Evolutionary conservation across 2,797 vertebrate species (phyloP), one percentile per base, ranked within the genome.

Genomic region (Neomorphus geoffroyi): DNA sequence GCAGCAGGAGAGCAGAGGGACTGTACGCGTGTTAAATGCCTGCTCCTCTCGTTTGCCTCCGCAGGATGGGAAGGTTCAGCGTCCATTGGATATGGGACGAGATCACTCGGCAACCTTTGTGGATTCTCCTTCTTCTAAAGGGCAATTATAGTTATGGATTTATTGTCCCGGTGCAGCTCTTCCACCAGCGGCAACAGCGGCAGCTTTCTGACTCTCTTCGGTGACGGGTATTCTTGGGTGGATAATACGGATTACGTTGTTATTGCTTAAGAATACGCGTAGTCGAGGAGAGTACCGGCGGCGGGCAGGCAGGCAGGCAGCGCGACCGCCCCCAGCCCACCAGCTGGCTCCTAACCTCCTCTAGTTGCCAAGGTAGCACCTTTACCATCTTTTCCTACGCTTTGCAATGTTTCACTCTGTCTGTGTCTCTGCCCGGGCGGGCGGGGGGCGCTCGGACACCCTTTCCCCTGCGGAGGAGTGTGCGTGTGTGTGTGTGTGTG

Each of bases 191-290:
- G 13, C 93, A 89, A 45, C 97, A 91, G 92, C 97, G 97, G 86
- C 97, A 96, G 96, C 97, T 97, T 97, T 98, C 98, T 98, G 99
- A 98, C 99, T 99, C 99, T 99, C 99, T 99, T 99, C 99, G 99
- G 99, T 99, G 99, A 99, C 99, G 99, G 99, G 99, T 99, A 99
- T 99, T 99, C 99, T 99, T 99, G 99, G 99, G 99, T 99, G 99
- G 99, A 99, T 99, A 99, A 99, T 99, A 99, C 99, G 99, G 99
- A 99, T 99, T 99, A 99, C 99, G 99, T 99, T 99, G 99, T 99
- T 99, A 99, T 99, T 99, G 99, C 99, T 99, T 99, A 99, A 99
- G 99, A 99, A 99, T 99, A 99, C 99, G 99, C 99, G 99, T 99
- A 99, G 99, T 99, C 98, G 99, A 99, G 99, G 99, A 99, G 99